These are phyloP conservation scores for Ammodytes dubius DNA, from an alignment of 2,113 vertebrate species.

Conservation along the genomic window DNA sequence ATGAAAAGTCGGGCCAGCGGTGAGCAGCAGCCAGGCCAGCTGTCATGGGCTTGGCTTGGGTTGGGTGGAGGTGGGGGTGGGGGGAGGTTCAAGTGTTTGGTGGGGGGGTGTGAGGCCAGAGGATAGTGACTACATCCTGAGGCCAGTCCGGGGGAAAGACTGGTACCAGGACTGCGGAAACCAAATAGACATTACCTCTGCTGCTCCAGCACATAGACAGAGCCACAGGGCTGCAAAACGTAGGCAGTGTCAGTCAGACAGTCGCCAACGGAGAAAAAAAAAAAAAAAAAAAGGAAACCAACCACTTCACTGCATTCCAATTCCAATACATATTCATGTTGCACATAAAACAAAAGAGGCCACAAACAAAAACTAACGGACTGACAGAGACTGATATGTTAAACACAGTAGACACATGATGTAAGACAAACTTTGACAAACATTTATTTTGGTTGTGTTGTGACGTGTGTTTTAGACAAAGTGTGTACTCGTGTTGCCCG, in stretches of 20 bases:
- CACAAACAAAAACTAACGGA: conserved; percentile 62
- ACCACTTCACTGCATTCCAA: conserved; percentile 29
- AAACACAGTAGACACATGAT: conserved; percentile 52
- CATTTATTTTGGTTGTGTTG: conserved; percentile 1
- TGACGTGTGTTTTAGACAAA: neutral
- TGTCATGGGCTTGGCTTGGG: conserved; percentile 50
- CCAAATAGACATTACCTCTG: conserved; percentile 80
- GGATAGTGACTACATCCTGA: conserved; percentile 77
- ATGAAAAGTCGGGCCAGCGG: conserved; percentile 65
- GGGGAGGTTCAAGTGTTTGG: neutral
- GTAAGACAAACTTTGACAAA: conserved; percentile 43
- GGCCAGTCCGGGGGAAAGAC: conserved; percentile 63
- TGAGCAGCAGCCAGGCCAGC: conserved; percentile 77
- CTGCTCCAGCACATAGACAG: conserved; percentile 78
- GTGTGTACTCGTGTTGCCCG: neutral
- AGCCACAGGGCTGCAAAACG: conserved; percentile 82
- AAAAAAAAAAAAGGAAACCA: conserved; percentile 25
- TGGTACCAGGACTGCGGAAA: conserved; percentile 67
- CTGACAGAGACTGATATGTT: conserved; percentile 68
- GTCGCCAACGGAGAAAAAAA: conserved; percentile 33
- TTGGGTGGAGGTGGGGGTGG: conserved; percentile 20
- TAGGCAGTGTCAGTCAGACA: conserved; percentile 75
- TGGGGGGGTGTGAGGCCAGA: conserved; percentile 53
- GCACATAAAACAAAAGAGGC: conserved; percentile 63
- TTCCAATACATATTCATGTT: conserved; percentile 37